Evolutionary conservation across 2,797 vertebrate species (phyloP).

Genomic region (Typhlichthys eigenmanni): DNA sequence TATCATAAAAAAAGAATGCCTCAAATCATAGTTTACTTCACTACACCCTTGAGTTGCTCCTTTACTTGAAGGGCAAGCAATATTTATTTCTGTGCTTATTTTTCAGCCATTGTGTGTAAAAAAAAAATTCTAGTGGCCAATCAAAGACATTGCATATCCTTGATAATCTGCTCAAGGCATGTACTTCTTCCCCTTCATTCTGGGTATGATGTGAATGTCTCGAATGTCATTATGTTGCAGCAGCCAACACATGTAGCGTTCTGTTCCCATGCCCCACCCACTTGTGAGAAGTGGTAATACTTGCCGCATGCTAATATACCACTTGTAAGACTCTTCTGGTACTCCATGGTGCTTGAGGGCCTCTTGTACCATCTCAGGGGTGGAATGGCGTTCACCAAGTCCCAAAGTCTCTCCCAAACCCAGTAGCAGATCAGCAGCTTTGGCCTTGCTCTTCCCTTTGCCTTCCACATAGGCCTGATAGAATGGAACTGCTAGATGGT

Average conservation of each 20-base stretch:
- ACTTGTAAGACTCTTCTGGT: slow-evolving; percentile 77
- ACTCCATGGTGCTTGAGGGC: slow-evolving; percentile 78
- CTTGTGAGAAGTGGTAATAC: slow-evolving; percentile 75
- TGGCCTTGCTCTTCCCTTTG: slow-evolving; percentile 71
- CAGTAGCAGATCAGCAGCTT: slow-evolving; percentile 80
- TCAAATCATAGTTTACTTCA: too few species aligned
- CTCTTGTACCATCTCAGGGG: slow-evolving; percentile 72
- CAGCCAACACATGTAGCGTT: slow-evolving; percentile 81
- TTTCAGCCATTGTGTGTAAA: background rate
- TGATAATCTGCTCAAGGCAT: slow-evolving; percentile 68
- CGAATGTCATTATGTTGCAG: slow-evolving; percentile 79
- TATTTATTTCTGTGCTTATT: too few species aligned
- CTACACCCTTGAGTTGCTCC: background rate
- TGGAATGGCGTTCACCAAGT: slow-evolving; percentile 80
- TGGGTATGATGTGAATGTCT: slow-evolving; percentile 81
- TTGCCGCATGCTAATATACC: slow-evolving; percentile 80
- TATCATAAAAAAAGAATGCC: too few species aligned
- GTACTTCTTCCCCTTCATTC: slow-evolving; percentile 78
- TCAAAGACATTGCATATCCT: background rate
- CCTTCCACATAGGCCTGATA: slow-evolving; percentile 81
- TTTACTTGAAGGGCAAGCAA: background rate
- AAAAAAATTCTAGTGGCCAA: background rate
- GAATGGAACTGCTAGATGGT: slow-evolving; percentile 81
- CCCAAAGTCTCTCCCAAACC: slow-evolving; percentile 82
- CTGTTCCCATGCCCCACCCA: slow-evolving; percentile 84